Evolutionary conservation across 2,113 vertebrate genomes (phyloP).

Genomic region (Odocoileus hemionus): DNA sequence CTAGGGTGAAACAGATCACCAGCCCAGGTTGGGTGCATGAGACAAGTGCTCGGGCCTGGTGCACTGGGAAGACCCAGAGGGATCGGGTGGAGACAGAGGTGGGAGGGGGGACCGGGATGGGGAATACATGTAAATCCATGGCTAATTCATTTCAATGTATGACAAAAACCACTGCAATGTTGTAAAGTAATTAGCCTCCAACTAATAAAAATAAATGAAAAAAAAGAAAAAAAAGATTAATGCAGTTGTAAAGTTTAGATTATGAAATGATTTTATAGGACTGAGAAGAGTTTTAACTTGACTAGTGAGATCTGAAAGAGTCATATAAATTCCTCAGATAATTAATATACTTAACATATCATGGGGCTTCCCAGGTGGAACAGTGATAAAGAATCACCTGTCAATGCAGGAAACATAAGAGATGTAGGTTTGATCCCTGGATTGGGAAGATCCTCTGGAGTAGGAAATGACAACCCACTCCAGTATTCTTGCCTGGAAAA

Average conservation of each 20-base stretch:
- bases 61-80: too few relatives aligned
- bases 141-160: too few relatives aligned
- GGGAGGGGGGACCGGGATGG: too few relatives aligned
- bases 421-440: not conserved
- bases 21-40: too few relatives aligned
- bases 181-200: too few relatives aligned
- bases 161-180: too few relatives aligned
- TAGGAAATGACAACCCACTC: not conserved
- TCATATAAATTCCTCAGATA: not conserved
- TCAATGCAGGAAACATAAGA: not conserved
- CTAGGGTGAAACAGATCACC: too few relatives aligned
- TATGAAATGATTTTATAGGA: not conserved
- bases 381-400: not conserved
- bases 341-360: not conserved
- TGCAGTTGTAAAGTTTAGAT: not conserved
- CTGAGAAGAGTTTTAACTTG: not conserved
- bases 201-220: too few relatives aligned
- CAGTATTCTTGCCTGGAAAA: not conserved
- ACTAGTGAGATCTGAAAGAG: not conserved
- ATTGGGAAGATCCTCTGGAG: not conserved
- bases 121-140: too few relatives aligned
- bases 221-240: not conserved
- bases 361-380: not conserved
- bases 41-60: too few relatives aligned
- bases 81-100: too few relatives aligned